Evolutionary conservation across 2,113 vertebrate species (phyloP).

Genomic region (Lipophrys pholis): DNA sequence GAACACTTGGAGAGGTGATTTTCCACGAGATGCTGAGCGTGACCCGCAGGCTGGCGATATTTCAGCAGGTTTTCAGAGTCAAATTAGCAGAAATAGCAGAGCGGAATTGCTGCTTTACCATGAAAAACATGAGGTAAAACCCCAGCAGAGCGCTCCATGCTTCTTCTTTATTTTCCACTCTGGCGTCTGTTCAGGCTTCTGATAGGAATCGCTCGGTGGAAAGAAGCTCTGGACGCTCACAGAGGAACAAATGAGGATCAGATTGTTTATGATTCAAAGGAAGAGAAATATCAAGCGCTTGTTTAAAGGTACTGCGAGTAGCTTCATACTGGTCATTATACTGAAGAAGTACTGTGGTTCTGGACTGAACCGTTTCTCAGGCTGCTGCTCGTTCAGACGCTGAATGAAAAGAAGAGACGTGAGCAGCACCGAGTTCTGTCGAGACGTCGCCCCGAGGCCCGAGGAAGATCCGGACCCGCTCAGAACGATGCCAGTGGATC

Average conservation of each 20-base stretch:
- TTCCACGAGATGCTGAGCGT: constrained; percentile 4
- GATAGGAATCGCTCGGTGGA: not conserved
- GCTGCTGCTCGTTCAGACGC: too few species aligned
- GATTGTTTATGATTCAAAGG: not conserved
- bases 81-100: constrained; percentile 21
- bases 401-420: too few species aligned
- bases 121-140: not conserved
- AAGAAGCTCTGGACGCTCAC: not conserved
- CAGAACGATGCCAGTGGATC: too few species aligned
- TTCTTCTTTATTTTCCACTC: not conserved
- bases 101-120: not conserved
- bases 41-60: constrained; percentile 17
- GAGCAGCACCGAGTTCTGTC: too few species aligned
- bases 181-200: not conserved
- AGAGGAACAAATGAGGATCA: not conserved
- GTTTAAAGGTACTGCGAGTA: not conserved
- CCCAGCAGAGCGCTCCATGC: not conserved
- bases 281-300: not conserved
- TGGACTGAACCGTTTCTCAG: too few species aligned
- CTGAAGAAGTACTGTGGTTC: too few species aligned
- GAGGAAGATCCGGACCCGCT: too few species aligned
- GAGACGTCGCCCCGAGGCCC: too few species aligned
- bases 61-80: constrained; percentile 6
- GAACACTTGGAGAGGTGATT: constrained; percentile 9
- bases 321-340: too few species aligned